Conservation (phyloP, 2,113 vertebrate genomes). For the Campylorhamphus procurvoides region DNA sequence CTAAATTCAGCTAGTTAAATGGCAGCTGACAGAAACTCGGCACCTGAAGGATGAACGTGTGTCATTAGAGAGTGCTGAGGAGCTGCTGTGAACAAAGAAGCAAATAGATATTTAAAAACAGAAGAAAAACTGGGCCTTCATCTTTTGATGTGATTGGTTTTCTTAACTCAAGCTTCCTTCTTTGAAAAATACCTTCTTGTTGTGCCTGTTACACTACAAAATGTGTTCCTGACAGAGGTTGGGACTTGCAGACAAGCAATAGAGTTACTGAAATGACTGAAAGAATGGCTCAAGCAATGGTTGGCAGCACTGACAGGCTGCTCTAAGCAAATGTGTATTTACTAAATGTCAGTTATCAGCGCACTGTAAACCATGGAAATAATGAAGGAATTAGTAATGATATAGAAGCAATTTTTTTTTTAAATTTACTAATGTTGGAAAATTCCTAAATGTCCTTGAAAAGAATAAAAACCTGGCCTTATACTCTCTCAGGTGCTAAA, state of each 20-base stretch:
- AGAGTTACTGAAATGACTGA: background rate
- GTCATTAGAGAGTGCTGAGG: background rate
- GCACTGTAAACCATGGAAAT: background rate
- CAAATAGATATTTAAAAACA: background rate
- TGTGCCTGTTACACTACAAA: background rate
- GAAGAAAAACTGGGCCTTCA: background rate
- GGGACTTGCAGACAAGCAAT: background rate
- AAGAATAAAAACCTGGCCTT: background rate
- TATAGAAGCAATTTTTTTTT: background rate
- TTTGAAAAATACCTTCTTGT: background rate
- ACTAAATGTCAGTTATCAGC: background rate
- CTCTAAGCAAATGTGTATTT: background rate
- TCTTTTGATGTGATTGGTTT: fast-evolving
- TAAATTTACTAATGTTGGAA: background rate
- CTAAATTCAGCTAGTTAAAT: background rate
- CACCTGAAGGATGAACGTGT: background rate
- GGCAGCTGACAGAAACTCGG: background rate
- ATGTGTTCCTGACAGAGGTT: background rate
- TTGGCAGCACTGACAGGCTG: background rate
- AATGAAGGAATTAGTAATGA: background rate
- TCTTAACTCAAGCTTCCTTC: background rate
- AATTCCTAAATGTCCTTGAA: background rate
- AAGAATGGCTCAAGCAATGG: background rate
- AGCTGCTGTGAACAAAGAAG: background rate
- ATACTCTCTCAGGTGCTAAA: background rate